phyloP scores from a whole-genome alignment of 2,888 invertebrate genomes.

The Lycocerus yunnanus region DNA sequence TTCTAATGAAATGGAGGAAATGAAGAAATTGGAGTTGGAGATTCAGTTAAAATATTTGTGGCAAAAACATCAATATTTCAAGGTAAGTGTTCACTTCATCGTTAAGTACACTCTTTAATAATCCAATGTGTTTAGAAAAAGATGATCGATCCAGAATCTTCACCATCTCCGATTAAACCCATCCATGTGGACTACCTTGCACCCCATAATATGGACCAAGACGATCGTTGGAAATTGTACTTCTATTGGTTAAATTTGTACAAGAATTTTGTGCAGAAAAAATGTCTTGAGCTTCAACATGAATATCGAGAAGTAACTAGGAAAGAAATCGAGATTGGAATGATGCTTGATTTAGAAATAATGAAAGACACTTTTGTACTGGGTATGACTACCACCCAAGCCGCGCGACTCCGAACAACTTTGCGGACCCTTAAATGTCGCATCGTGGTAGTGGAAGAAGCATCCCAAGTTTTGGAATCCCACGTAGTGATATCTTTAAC shows the following conservation, averaged over 20 bases:
- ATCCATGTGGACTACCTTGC: constrained; percentile 32
- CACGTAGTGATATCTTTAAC: constrained; percentile 72
- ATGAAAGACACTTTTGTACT: constrained; percentile 63
- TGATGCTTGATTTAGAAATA: constrained; percentile 63
- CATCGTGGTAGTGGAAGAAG: constrained; percentile 83
- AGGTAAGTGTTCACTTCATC: not conserved
- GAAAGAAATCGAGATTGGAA: constrained; percentile 42
- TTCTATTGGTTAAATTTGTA: constrained; percentile 44
- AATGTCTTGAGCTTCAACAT: constrained; percentile 33
- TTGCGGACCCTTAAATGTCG: constrained; percentile 65
- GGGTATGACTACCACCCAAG: constrained; percentile 79
- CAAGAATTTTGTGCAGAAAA: constrained; percentile 26
- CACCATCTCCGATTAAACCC: not conserved
- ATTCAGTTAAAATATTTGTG: not conserved
- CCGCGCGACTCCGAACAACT: constrained; percentile 68
- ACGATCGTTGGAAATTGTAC: constrained; percentile 49
- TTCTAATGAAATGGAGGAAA: not conserved
- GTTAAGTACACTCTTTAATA: too few species aligned
- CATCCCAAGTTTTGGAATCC: constrained; percentile 84
- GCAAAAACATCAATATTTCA: not conserved
- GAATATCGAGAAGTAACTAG: too few species aligned
- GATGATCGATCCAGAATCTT: not conserved
- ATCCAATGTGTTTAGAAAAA: not conserved
- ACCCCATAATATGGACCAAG: constrained; percentile 38
- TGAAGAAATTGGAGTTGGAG: not conserved